phyloP scores from a whole-genome alignment of 2,888 invertebrate genomes.

The Drosophila kuntzei region DNA sequence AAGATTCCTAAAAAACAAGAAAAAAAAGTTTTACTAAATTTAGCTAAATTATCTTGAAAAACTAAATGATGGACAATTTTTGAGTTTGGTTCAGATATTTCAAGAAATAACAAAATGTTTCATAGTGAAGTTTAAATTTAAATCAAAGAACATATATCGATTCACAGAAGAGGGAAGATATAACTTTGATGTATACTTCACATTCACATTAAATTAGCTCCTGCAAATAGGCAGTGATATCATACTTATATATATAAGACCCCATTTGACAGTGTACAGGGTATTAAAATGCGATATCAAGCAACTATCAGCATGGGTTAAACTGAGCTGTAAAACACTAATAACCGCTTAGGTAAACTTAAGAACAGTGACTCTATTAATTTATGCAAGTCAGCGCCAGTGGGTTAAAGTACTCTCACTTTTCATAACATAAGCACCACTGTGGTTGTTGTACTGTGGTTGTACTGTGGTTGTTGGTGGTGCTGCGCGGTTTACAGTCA shows the following conservation, averaged over 20 bases:
- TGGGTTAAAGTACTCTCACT: conserved; percentile 13
- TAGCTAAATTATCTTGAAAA: too few relatives aligned
- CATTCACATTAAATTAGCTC: too few relatives aligned
- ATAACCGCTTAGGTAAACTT: conserved; percentile 23
- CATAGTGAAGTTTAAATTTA: too few relatives aligned
- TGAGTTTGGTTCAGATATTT: too few relatives aligned
- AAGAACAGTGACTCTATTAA: conserved; percentile 1
- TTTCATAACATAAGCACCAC: background rate
- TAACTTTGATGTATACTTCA: too few relatives aligned
- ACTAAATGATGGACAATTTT: too few relatives aligned
- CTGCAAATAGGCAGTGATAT: conserved; percentile 6
- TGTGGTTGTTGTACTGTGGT: background rate
- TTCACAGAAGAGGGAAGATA: too few relatives aligned
- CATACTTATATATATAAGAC: background rate
- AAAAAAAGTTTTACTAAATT: too few relatives aligned
- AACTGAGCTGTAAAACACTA: conserved; percentile 34
- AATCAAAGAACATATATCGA: too few relatives aligned
- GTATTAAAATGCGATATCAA: conserved; percentile 17
- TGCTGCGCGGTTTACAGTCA: background rate
- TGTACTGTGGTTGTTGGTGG: background rate
- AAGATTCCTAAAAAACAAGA: too few relatives aligned
- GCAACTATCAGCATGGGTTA: conserved; percentile 17
- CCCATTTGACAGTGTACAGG: conserved; percentile 1
- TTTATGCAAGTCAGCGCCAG: conserved; percentile 38
- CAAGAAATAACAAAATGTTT: too few relatives aligned